These are phyloP conservation scores for Synergus japonicus DNA, from an alignment of 2,888 invertebrate species.

Conservation along the genomic window DNA sequence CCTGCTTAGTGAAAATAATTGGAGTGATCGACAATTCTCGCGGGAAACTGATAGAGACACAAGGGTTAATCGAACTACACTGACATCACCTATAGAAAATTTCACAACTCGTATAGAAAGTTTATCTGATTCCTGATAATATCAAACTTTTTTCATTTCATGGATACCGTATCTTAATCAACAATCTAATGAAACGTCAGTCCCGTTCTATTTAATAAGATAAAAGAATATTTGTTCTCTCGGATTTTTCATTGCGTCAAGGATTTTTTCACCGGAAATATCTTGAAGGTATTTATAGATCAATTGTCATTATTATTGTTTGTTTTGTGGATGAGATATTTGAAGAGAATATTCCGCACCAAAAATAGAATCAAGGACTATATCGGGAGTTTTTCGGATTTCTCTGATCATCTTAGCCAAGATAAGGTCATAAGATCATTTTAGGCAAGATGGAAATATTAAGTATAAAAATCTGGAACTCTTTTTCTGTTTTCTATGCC, in stretches of 20 bases:
- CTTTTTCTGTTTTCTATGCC: background rate
- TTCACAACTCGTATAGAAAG: slow-evolving; percentile 37
- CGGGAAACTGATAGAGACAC: slow-evolving; percentile 37
- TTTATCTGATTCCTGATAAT: slow-evolving; percentile 31
- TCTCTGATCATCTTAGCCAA: too few species aligned
- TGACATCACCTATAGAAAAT: slow-evolving; percentile 21
- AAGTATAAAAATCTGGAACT: background rate
- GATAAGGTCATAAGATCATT: too few species aligned
- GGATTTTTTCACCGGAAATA: background rate
- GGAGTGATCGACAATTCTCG: slow-evolving; percentile 37
- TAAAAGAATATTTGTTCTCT: background rate
- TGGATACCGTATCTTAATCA: slow-evolving; percentile 25
- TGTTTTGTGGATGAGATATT: too few species aligned
- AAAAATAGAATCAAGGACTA: too few species aligned
- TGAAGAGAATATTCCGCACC: too few species aligned
- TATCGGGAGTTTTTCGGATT: too few species aligned
- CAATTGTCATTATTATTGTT: background rate
- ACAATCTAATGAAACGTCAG: slow-evolving; percentile 41
- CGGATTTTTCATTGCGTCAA: background rate
- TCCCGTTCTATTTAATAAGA: too few species aligned
- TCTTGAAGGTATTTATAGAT: background rate
- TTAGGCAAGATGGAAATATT: too few species aligned
- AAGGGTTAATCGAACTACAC: slow-evolving; percentile 32
- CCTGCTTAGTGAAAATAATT: slow-evolving; percentile 37
- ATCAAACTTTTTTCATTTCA: slow-evolving; percentile 21